Base-by-base conservation (phyloP, 2,888 invertebrate genomes). In the Pantelozetes paolii region DNA sequence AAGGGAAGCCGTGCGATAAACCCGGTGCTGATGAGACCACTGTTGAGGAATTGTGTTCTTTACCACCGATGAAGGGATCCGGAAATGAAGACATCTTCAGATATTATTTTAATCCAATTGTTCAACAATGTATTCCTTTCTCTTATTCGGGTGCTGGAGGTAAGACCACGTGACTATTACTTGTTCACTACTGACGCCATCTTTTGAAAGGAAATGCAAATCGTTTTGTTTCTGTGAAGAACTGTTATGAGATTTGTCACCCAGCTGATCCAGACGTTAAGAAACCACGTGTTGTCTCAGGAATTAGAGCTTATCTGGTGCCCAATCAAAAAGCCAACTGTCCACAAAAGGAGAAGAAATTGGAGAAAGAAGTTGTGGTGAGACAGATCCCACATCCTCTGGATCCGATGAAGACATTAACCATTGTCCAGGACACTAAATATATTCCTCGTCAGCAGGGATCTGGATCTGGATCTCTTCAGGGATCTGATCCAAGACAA, bases 231-330 rank as follows among this genome's bases (percentile, higher is more conserved):
- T 70, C 70, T 6, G 28, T 70, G 3, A 70, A 70, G 45, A 28
- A 32, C 45, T 70, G 70, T 40, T 70, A 70, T 13, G 70, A 70
- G 23, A 70, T 40, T 11, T 70, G 70, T 30, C 45, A 50, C 18
- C 70, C 70, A 5, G 5, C 26, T 6, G 70, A 70, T 28, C 28
- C 70, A 1, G 13, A 2, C 11, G 45, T 70, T 1, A 70, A 28
- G 28, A 50, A 70, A 15, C 48, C 30, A 18, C 18, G 48, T 9
- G 45, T 45, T 9, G 45, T 42, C 2, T 45, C 45, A 6, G 70
- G 42, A 45, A 70, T 50, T 30, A 42, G 13, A 30, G 28, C 45
- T 20, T 62, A 36, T 62, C 36, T 40, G 70, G 45, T 69, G 18
- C 70, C 36, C 2, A 36, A 32, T 32, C 15, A 20, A 32, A 45